phyloP scores from a whole-genome alignment of 1,140 invertebrate species.

The Octopus sinensis region DNA sequence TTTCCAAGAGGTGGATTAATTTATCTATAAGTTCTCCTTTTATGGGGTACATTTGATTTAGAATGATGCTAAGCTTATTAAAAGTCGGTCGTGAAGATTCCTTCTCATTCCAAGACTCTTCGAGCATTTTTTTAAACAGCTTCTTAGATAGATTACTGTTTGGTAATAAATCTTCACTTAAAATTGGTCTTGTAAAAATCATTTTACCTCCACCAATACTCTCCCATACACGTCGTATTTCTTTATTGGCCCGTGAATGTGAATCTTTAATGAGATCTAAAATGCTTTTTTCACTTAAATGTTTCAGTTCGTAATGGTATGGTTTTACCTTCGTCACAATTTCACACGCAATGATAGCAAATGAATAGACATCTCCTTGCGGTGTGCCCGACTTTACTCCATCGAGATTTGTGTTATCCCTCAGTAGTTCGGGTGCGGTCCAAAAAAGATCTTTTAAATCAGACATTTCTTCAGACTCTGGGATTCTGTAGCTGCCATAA shows the following conservation, averaged over 20 bases:
- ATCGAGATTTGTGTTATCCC: slow-evolving; percentile 53
- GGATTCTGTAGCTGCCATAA: neutral
- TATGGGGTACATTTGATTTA: neutral
- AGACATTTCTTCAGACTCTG: slow-evolving; percentile 17
- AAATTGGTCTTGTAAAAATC: neutral
- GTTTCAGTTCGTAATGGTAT: slow-evolving; percentile 23
- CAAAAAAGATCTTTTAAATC: slow-evolving; percentile 63
- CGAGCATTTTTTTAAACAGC: slow-evolving; percentile 19
- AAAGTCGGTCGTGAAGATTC: slow-evolving; percentile 27
- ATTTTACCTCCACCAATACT: neutral
- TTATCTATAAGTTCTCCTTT: too few species aligned
- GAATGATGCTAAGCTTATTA: slow-evolving; percentile 20
- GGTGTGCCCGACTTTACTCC: slow-evolving; percentile 65
- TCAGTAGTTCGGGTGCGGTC: slow-evolving; percentile 86
- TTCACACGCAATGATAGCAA: slow-evolving; percentile 31
- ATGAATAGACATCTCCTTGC: slow-evolving; percentile 87
- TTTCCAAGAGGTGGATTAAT: too few species aligned
- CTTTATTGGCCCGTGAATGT: slow-evolving; percentile 15
- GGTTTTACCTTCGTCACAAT: slow-evolving; percentile 30
- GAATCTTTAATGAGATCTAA: slow-evolving; percentile 27
- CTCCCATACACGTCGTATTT: neutral
- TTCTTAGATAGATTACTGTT: slow-evolving; percentile 5
- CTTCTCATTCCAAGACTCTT: slow-evolving; percentile 17
- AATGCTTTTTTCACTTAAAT: slow-evolving; percentile 22
- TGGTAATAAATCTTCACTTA: neutral